Base-by-base conservation (phyloP, 2,888 invertebrate species). In the Nomada hirtipes region DNA sequence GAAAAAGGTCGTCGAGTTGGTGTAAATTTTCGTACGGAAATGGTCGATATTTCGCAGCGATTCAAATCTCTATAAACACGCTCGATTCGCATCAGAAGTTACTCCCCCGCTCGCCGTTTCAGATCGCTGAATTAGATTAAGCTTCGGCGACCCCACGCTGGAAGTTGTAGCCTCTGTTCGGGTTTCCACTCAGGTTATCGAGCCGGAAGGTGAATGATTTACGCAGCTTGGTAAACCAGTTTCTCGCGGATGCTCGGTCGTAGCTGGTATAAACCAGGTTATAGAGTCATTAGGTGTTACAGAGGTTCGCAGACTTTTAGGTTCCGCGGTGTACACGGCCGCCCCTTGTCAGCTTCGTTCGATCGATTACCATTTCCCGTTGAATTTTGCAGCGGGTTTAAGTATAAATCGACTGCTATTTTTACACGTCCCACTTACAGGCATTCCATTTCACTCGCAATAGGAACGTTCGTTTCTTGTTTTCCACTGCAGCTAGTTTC, bases 211-310 rank as follows among this genome's bases (percentile, higher is more conserved):
- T 50, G n/a, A 29, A 60, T 76, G 82, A 82, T 82, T 75, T 52
- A 67, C 61, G 20, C 47, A 18, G 47, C 10, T 18, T 23, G 57
- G n/a, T n/a, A n/a, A n/a, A 53, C 70, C 73, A 60, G 61, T 76
- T 84, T 76, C 75, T 68, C 72, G 67, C 50, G 42, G 64, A 29
- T 47, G 44, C 52, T 67, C 18, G 42, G 15, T 57, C 76, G 71
- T 50, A 13, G 42, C 18, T 57, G 78, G 71, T 50, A 67, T 76
- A 75, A 85, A 85, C 78, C 79, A 74, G 78, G 76, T 84, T 86
- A 81, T 79, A 76, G 83, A 85, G 80, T 85, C 83, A 86, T 86
- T 83, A 86, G 76, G 65, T 72, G 57, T 80, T 85, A 80, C 70
- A 78, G 83, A 69, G 23, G 68, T 50, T 64, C 36, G 60, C 42